Conservation (phyloP, 2,113 vertebrate genomes). For the Bubo bubo region DNA sequence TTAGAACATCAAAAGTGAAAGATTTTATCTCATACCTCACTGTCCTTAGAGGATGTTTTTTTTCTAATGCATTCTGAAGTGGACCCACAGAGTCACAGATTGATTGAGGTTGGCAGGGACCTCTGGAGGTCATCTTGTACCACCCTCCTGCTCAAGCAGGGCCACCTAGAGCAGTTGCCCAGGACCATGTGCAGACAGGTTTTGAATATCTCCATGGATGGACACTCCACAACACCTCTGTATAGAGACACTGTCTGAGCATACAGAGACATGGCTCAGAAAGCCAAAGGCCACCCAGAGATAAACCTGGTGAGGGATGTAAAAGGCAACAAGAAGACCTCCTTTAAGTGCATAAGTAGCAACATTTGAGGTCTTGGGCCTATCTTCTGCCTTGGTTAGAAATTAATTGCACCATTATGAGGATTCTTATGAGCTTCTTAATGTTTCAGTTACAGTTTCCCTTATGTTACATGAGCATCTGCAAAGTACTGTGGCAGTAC, state of each 20-base stretch:
- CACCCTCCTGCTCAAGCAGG: not conserved
- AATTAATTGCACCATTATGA: not conserved
- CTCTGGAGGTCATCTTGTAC: not conserved
- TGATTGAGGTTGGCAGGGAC: not conserved
- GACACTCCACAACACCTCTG: not conserved
- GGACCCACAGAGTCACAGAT: not conserved
- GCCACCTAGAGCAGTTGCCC: not conserved
- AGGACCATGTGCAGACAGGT: fast-evolving
- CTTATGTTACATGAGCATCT: not conserved
- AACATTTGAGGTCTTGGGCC: not conserved
- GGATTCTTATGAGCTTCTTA: not conserved
- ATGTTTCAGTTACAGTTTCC: not conserved
- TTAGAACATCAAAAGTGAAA: not conserved
- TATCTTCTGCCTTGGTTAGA: not conserved
- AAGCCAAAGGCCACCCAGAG: not conserved
- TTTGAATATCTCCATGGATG: not conserved
- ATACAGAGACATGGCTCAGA: not conserved
- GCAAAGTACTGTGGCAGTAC: not conserved
- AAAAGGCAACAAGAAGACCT: not conserved
- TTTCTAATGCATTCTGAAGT: not conserved
- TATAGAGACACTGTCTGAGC: not conserved
- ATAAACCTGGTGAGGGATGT: not conserved
- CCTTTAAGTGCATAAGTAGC: not conserved
- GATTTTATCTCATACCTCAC: not conserved
- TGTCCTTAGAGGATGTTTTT: not conserved